These are phyloP conservation scores for Microchrysa polita DNA, from an alignment of 2,888 invertebrate species.

Conservation along the genomic window DNA sequence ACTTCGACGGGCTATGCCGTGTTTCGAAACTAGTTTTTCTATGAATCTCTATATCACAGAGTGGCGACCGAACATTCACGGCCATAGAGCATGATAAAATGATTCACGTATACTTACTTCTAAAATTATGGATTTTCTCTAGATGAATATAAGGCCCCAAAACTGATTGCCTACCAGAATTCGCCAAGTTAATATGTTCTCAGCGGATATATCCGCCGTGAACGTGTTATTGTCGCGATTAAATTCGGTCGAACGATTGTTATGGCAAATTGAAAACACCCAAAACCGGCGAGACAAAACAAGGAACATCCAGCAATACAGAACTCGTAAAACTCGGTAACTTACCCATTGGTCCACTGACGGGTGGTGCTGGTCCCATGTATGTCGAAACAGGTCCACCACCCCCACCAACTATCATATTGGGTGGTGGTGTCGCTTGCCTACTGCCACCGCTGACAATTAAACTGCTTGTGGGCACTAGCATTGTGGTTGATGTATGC, in stretches of 20 bases:
- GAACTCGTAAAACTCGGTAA: not conserved
- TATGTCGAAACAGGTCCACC: slow-evolving; percentile 44
- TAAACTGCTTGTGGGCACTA: slow-evolving; percentile 59
- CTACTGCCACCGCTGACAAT: slow-evolving; percentile 52
- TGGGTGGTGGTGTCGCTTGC: slow-evolving; percentile 57
- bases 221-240: slow-evolving; percentile 8
- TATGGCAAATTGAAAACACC: slow-evolving; percentile 49
- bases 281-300: not conserved
- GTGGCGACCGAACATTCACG: no score
- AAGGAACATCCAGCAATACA: not conserved
- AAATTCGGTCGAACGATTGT: slow-evolving; percentile 12
- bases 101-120: not conserved
- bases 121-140: not conserved
- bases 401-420: slow-evolving; percentile 45
- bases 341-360: slow-evolving; percentile 49
- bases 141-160: not conserved
- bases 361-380: slow-evolving; percentile 50
- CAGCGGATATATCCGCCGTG: slow-evolving; percentile 49
- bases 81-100: no score
- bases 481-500: slow-evolving; percentile 58
- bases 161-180: slow-evolving; percentile 50
- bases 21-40: no score
- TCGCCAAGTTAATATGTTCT: slow-evolving; percentile 56
- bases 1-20: no score
- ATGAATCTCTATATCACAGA: no score